Percentiles rank a stretch among this genome's conserved stretches.
These are phyloP conservation scores for Cosmorhoe ocellata DNA, from an alignment of 2,888 invertebrate genomes.

Conservation along the genomic window DNA sequence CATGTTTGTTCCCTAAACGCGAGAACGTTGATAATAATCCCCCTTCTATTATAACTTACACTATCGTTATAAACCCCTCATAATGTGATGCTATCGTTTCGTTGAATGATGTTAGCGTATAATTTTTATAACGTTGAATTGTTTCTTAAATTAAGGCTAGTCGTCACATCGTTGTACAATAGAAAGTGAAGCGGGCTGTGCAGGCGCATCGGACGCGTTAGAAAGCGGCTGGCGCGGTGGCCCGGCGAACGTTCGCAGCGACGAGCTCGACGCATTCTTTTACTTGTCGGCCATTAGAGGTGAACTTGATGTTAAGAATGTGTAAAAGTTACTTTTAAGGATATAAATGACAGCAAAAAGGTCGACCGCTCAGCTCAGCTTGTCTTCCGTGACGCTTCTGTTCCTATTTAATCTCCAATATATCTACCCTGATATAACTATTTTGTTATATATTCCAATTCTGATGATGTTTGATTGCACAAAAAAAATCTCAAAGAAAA, in stretches of 20 bases:
- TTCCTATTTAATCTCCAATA: conserved; percentile 17
- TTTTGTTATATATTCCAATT: too few relatives aligned
- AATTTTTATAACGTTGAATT: conserved; percentile 36
- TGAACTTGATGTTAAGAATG: conserved; percentile 34
- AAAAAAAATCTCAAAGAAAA: too few relatives aligned
- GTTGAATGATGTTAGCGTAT: conserved; percentile 27
- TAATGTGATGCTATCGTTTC: conserved; percentile 18
- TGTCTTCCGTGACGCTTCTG: too few relatives aligned
- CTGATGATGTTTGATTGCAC: too few relatives aligned
- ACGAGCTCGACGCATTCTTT: conserved; percentile 67
- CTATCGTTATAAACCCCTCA: conserved; percentile 21
- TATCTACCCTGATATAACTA: not conserved
- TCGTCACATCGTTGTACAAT: conserved; percentile 61
- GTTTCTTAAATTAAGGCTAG: conserved; percentile 37
- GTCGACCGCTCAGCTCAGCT: too few relatives aligned
- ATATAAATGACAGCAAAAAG: too few relatives aligned
- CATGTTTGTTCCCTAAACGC: conserved; percentile 30
- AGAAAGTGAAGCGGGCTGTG: conserved; percentile 77
- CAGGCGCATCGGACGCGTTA: conserved; percentile 71
- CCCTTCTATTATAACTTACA: conserved; percentile 21
- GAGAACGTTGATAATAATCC: conserved; percentile 27
- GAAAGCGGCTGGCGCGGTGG: conserved; percentile 69
- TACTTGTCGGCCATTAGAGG: conserved; percentile 41
- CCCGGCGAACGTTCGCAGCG: conserved; percentile 59
- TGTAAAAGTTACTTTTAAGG: conserved; percentile 21